Base-by-base conservation (phyloP, 1,140 invertebrate species). In the Drosophila kepulauana region DNA sequence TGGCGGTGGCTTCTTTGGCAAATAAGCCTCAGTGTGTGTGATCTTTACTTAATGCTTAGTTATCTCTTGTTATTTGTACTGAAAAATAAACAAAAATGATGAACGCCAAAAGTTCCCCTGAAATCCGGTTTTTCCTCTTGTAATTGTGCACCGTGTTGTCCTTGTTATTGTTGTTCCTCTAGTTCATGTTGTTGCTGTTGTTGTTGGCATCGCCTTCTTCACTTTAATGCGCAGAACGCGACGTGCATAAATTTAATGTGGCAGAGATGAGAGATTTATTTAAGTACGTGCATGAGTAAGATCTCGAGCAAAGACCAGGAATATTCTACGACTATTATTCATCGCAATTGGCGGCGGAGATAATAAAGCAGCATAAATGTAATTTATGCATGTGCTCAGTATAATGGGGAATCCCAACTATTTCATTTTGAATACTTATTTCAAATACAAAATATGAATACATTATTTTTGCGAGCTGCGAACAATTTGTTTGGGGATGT, bases 171-270 rank as follows among this genome's bases (percentile, higher is more conserved):
- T 46, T 25, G 20, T 25, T 25, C 20, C 20, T 5, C 30, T 57
- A 33, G 30, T 57, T 64, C 41, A 63, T 75, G 49, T 41, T 64
- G 38, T 20, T 20, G 16, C 0, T 45, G 33, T n/a, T n/a, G 49
- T 61, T 20, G 30, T 64, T 10, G 35, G 45, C 15, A 56, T 15
- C 15, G 33, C 63, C 66, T 64, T 67, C 35, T 69, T 72, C 46
- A 38, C 51, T 88, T 80, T 80, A 69, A 80, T 78, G 74, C 51
- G 49, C 56, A 11, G 62, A 43, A 84, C 84, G 81, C 73, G 84
- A 78, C 77, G 70, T 88, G 84, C 80, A 88, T 84, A 84, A 88
- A 88, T 80, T 88, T 65, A 68, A 87, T 87, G 79, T 25, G 65
- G 28, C 76, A 52, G 56, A 76, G 79, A 76, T 70, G 75, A 46